A percentile compares a stretch with the other conserved stretches of the same genome.
Evolutionary conservation across 2,113 vertebrate species (phyloP).

Genomic region (Nycticorax nycticorax): DNA sequence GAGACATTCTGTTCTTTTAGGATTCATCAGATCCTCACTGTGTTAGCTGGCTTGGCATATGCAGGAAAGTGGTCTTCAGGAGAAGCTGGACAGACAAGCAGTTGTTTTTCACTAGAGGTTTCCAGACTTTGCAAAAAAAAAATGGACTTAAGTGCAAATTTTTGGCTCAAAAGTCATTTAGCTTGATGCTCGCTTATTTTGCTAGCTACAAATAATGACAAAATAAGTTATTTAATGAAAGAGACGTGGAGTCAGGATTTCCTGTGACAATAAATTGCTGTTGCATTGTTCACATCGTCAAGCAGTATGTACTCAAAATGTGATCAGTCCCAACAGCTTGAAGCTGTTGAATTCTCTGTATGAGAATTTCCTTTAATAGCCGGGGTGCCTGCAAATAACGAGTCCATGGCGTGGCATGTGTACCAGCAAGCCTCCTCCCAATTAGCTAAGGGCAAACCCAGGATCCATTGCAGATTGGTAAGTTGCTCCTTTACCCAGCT

Average conservation of each 20-base stretch:
- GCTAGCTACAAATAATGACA: neutral
- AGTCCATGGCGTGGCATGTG: neutral
- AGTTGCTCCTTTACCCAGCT: neutral
- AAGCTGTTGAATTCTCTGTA: neutral
- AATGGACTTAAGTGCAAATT: neutral
- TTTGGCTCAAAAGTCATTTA: neutral
- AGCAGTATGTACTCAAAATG: neutral
- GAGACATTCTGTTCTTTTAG: constrained; percentile 75
- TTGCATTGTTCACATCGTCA: neutral
- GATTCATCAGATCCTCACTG: constrained; percentile 16
- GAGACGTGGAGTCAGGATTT: neutral
- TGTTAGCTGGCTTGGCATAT: constrained; percentile 15
- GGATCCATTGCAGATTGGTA: neutral
- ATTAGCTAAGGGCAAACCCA: neutral
- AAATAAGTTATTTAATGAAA: neutral
- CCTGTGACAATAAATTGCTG: neutral
- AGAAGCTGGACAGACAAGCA: neutral
- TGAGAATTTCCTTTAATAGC: neutral
- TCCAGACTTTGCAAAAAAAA: neutral
- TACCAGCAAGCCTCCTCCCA: neutral
- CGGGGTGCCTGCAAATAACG: neutral
- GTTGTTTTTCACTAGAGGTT: neutral
- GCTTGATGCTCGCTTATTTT: neutral
- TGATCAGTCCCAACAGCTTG: neutral
- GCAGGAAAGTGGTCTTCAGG: constrained; percentile 2